Base-by-base conservation (phyloP, 2,113 vertebrate genomes). In the Menura novaehollandiae region DNA sequence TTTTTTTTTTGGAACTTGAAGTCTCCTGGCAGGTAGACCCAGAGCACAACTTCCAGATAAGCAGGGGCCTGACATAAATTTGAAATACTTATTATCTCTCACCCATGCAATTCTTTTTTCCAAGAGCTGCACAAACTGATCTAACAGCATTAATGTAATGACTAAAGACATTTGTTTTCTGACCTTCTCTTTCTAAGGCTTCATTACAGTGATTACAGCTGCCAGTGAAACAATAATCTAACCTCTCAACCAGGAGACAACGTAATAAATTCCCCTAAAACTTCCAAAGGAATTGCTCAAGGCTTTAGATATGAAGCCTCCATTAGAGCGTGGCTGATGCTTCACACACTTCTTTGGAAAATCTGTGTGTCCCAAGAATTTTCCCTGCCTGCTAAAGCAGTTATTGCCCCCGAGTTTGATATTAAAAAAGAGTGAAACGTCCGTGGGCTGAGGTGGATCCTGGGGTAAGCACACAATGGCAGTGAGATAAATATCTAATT, bases 361-460 rank as follows among this genome's bases (percentile, higher is more conserved):
- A 55, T 64, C 39, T 28, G 18, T 14, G 41, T 22, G 18, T 75
- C 82, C 72, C 79, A 17, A 91, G 89, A 43, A 82, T 62, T 88
- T 89, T 88, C 78, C 96, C 59, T 30, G 85, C 66, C 97, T 97
- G 89, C 71, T 85, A 88, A 97, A 97, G 73, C 81, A 96, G 94
- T 97, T 83, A 69, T 39, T 71, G 59, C 77, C n/a, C 66, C 52
- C 11, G 56, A 67, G 64, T 75, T 87, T 26, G 73, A 72, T 58
- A 52, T 4, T 26, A 56, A 41, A 52, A 66, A 71, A 63, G 30
- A 72, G 24, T 3, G 27, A 91, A 77, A 76, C 5, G 41, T 85
- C 63, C 47, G 7, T 27, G 53, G 59, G 6, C 44, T 52, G 80
- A 87, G 55, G 46, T 88, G 62, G 87, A 62, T 73, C 41, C 67